Evolutionary conservation across 2,113 vertebrate species (phyloP), one percentile per base, ranked within the genome.

Genomic region (Atractosteus spatula): DNA sequence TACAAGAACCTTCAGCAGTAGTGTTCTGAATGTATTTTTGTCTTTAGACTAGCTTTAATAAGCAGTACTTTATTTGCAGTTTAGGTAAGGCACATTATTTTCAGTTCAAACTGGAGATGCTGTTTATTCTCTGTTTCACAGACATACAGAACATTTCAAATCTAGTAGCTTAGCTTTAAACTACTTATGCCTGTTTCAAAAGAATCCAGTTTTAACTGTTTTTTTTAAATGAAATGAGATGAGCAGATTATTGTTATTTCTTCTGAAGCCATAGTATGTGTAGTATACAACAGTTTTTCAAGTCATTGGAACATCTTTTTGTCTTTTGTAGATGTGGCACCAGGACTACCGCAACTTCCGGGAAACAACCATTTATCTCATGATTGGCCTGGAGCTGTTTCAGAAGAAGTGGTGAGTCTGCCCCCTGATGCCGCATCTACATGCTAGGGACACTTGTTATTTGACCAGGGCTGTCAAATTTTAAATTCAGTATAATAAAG

Each of bases 381-480:
- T 96, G 89, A 94, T 93, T n/a, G 97, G 97, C 71, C 79, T 99
- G 84, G 97, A 99, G 84, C 88, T 95, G 83, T 98, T 96, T 84
- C 94, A 98, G 81, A 97, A 94, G 85, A 93, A 94, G 80, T 96
- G 94, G 85, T 84, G 86, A 91, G 86, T 74, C 17, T 13, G 51
- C 12, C 54, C 41, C 12, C n/a, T 3, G 54, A 73, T 29, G 13
- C 4, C 54, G 7, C 62, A 16, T 62, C n/a, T 12, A 71, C 61
- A 62, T 13, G 13, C n/a, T n/a, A 8, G 41, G 43, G 42, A 45
- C 16, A 71, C 17, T 51, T 67, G 13, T 59, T 67, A 66, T 59
- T 42, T 73, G 43, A 12, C 71, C 29, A 2, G 3, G 8, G 41
- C 44, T 13, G 42, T 66, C 17, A 56, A 14, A 72, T 72, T 72